Conservation (phyloP, 2,888 invertebrate species). For the Furcula furcula region DNA sequence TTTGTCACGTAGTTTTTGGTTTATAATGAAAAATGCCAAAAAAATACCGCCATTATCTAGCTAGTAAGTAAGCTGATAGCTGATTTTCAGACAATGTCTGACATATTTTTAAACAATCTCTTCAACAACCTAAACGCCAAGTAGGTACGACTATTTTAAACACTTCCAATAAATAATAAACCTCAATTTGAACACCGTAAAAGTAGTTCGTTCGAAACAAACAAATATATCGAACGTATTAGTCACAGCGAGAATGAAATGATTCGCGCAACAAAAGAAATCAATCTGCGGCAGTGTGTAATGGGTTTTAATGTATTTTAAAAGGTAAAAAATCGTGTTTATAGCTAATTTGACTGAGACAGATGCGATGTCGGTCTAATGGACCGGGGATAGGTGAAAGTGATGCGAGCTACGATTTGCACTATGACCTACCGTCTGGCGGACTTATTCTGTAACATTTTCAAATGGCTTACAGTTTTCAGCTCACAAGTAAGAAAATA, state of each 20-base stretch:
- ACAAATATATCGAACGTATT: not conserved
- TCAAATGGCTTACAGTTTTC: no score
- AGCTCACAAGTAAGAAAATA: no score
- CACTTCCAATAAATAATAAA: no score
- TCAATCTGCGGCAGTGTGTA: constrained; percentile 10
- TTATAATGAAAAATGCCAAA: no score
- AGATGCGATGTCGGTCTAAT: constrained; percentile 64
- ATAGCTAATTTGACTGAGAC: constrained; percentile 65
- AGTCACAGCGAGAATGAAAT: not conserved
- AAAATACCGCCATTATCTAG: no score
- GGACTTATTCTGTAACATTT: constrained; percentile 21
- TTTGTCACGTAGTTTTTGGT: no score
- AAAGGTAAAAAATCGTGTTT: constrained; percentile 59
- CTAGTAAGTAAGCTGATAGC: no score
- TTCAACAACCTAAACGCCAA: no score
- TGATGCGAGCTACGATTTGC: constrained; percentile 52
- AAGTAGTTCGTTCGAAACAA: not conserved
- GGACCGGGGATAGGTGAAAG: constrained; percentile 61
- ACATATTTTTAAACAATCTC: no score
- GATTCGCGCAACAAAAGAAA: constrained; percentile 28
- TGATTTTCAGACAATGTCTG: no score
- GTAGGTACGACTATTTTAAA: no score
- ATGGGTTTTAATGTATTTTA: constrained; percentile 32
- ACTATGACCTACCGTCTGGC: constrained; percentile 53
- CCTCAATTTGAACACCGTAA: not conserved